A percentile compares a stretch with the other conserved stretches of the same genome.
These are phyloP conservation scores for Acanthosepion esculentum DNA, from an alignment of 2,888 invertebrate species.

Conservation along the genomic window DNA sequence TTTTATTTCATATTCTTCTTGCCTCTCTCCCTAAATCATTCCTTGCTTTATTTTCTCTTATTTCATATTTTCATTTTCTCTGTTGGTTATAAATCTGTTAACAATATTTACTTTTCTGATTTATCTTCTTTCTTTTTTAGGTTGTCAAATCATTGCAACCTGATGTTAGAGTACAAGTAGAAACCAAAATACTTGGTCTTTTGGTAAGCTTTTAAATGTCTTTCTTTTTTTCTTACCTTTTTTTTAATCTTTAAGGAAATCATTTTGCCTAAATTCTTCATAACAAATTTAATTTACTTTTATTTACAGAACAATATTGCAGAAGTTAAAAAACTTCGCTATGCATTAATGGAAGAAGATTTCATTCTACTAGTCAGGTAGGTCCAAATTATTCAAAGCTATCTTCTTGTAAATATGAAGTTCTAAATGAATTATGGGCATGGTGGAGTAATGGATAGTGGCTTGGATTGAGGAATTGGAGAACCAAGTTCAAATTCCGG, in stretches of 20 bases:
- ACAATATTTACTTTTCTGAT: background rate
- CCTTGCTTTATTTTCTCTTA: too few relatives aligned
- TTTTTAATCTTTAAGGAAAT: background rate
- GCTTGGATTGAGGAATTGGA: too few relatives aligned
- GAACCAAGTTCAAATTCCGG: too few relatives aligned
- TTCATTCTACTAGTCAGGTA: conserved; percentile 78
- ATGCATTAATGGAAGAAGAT: conserved; percentile 78
- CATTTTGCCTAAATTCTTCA: background rate
- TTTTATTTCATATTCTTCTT: too few relatives aligned
- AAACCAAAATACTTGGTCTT: conserved; percentile 84
- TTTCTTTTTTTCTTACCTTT: background rate
- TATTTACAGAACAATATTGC: conserved; percentile 82
- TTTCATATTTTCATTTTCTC: too few relatives aligned
- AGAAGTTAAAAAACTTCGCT: conserved; percentile 80
- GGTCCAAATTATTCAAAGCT: conserved; percentile 50
- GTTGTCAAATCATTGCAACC: conserved; percentile 80
- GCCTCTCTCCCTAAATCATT: too few relatives aligned
- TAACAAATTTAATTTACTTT: conserved; percentile 39
- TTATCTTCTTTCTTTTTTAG: conserved; percentile 55
- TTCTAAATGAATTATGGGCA: too few relatives aligned
- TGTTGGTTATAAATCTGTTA: too few relatives aligned
- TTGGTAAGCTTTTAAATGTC: conserved; percentile 74
- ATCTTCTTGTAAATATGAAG: background rate
- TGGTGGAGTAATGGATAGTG: too few relatives aligned
- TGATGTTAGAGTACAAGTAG: conserved; percentile 77